Evolutionary conservation across 2,113 vertebrate species (phyloP), one percentile per base, ranked within the genome.

Genomic region (Puntigrus tetrazona): DNA sequence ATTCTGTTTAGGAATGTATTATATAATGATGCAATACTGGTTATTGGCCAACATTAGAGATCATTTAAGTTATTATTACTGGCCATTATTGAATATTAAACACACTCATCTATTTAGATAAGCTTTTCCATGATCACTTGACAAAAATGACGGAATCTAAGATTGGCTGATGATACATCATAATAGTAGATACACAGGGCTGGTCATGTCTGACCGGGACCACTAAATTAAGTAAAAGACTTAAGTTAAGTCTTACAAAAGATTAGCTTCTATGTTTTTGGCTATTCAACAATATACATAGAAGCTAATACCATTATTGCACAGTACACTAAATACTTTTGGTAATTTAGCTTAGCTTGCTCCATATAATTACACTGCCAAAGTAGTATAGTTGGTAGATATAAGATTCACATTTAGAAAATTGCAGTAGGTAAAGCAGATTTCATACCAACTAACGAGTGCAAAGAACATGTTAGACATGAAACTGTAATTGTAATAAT

Each of bases 401-500:
- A 63, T 29, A 79, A 61, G 5, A 63, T 43, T 2, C 57, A 69
- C 43, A 52, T 25, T 69, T 52, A 38, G 10, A 80, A 80, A 65
- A 78, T 63, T 38, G 70, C 43, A 55, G 43, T 81, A 52, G 10
- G 45, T 69, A 81, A 16, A 81, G 59, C 31, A 84, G 52, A n/a
- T 67, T 84, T 78, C 84, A 81, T 76, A 88, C 82, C 78, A 84
- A 47, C 89, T 91, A 91, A 92, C 88, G 89, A 52, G 31, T 91
- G 55, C 45, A 84, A 82, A 91, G 87, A 88, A 86, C 89, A 89
- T 89, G 87, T 78, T 87, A 90, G 83, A 88, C 85, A 85, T 87
- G 63, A 88, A 87, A 83, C 77, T 61, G 47, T 81, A 85, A 89
- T 91, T 88, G 88, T 86, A 92, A 93, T 91, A 85, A 88, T 85